These are phyloP conservation scores for Mus musculus DNA, from an alignment of 2,113 vertebrate genomes.

Conservation along the genomic window GRCm39 chr13:69240501-69241000, in stretches of 20 bases:
- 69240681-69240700: neutral
- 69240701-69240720: neutral
- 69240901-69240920: neutral
- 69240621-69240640: neutral
- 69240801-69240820: neutral
- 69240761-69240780: neutral
- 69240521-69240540: neutral
- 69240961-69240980: neutral
- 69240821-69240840: neutral
- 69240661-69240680: neutral
- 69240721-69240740: neutral
- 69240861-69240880: too few relatives aligned
- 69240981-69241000: neutral
- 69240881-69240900: neutral
- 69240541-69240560: neutral
- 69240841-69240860: too few relatives aligned
- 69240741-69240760: neutral
- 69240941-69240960: neutral
- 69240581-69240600: neutral
- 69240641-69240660: neutral
- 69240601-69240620: neutral
- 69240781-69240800: neutral
- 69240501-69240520: neutral
- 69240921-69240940: neutral
- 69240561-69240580: neutral